Evolutionary conservation across 2,797 vertebrate genomes (phyloP), one percentile per base, ranked within the genome.

Genomic region (Poecilia velifera): DNA sequence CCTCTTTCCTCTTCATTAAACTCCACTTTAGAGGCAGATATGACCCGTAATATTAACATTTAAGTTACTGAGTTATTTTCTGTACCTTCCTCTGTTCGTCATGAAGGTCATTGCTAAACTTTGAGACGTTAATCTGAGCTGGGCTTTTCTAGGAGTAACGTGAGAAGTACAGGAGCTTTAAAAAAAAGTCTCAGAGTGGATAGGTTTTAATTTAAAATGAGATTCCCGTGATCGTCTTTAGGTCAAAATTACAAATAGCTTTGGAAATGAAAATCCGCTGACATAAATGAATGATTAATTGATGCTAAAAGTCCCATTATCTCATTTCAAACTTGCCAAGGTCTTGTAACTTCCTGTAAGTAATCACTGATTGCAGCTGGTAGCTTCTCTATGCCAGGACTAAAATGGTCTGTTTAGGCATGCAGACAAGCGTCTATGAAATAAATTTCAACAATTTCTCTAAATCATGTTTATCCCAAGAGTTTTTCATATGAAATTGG

Each of bases 21-120:
- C 74, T 46, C 55, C 20, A 12, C 41, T 31, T 62, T 75, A 75
- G 16, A 64, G 41, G 45, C 10, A 12, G 14, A 47, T 12, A 13
- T 22, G 55, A 45, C 43, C 3, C 0, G 9, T 62, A 22, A 64
- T 64, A 46, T 46, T 62, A 16, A 49, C 41, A 12, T 43, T 31
- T 43, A 74, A 59, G 39, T 45, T 59, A 18, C 53, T 73, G 20
- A 73, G 34, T 73, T 22, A 51, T 74, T 68, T 68, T 68, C 20
- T 68, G 13, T 47, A 3, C 9, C 46, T 5, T n/a, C 18, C 13
- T 22, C 25, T 46, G 16, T 49, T 51, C 0, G 18, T 18, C n/a
- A 72, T 47, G 43, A 72, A 47, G 47, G 13, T 49, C 16, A 31
- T 31, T 13, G 20, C 34, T 55, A 22, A 74, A n/a, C 49, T 53